phyloP scores from a whole-genome alignment of 2,888 invertebrate species.

The Acanthosepion pharaonis region DNA sequence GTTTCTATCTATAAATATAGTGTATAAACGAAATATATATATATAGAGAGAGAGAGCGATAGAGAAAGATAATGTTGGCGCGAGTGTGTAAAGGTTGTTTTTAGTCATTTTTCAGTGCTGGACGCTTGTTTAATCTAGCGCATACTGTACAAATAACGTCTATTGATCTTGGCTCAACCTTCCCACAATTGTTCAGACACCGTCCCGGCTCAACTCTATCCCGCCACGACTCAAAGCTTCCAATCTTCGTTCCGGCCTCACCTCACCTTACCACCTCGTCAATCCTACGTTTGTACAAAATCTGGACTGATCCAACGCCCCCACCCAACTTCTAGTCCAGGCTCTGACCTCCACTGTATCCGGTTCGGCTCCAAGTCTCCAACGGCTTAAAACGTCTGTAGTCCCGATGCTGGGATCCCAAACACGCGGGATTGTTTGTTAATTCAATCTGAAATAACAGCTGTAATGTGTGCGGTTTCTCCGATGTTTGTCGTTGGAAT shows the following conservation, averaged over 20 bases:
- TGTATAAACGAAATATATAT: too few species aligned
- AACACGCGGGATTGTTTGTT: constrained; percentile 11
- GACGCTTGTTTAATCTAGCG: background rate
- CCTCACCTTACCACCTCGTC: background rate
- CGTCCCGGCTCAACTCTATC: background rate
- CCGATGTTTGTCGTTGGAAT: background rate
- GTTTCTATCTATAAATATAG: too few species aligned
- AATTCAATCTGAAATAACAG: constrained; percentile 33
- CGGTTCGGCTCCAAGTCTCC: too few species aligned
- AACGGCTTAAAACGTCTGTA: background rate
- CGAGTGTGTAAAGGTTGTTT: too few species aligned
- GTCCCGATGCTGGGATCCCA: background rate
- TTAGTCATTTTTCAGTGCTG: background rate
- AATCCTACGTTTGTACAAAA: background rate
- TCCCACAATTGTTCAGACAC: background rate
- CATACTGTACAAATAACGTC: background rate
- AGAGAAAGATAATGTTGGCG: too few species aligned
- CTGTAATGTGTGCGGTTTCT: background rate
- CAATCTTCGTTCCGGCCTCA: background rate
- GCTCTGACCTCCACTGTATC: background rate
- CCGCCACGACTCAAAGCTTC: background rate
- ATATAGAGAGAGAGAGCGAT: too few species aligned
- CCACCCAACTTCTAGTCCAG: background rate
- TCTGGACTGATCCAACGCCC: background rate
- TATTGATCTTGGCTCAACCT: background rate